phyloP scores from a whole-genome alignment of 1,140 invertebrate genomes.

The Drosophila pallidifrons region DNA sequence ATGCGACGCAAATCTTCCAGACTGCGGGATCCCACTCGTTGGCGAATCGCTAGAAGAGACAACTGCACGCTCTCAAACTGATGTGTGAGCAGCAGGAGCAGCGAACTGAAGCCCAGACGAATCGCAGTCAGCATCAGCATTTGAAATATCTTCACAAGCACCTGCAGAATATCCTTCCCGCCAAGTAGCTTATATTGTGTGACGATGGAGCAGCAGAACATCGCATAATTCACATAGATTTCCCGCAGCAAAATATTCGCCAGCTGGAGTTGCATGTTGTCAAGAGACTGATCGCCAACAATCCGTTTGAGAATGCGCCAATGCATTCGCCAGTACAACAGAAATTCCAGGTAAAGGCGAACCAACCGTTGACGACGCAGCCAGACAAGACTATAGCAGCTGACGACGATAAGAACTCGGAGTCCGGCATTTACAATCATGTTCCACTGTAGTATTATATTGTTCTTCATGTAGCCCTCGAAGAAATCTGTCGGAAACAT shows the following conservation, averaged over 20 bases:
- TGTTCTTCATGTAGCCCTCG: conserved; percentile 50
- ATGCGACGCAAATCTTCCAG: conserved; percentile 24
- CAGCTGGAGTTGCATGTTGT: conserved; percentile 17
- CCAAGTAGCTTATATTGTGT: conserved; percentile 49
- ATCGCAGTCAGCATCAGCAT: conserved; percentile 22
- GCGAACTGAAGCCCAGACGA: conserved; percentile 25
- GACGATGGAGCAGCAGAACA: conserved; percentile 14
- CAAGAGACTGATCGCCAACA: conserved; percentile 6
- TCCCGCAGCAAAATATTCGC: conserved; percentile 1
- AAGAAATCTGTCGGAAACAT: conserved; percentile 20
- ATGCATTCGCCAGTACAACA: conserved; percentile 24
- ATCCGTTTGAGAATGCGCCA: conserved; percentile 1
- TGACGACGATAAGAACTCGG: conserved; percentile 1
- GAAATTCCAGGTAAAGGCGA: conserved; percentile 34
- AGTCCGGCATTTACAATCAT: conserved; percentile 9
- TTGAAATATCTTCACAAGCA: background rate
- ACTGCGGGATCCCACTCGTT: background rate
- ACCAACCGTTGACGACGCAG: conserved; percentile 36
- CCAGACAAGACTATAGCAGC: conserved; percentile 52
- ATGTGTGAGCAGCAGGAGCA: conserved; percentile 46
- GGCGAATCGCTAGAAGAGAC: conserved; percentile 25
- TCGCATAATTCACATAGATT: conserved; percentile 26
- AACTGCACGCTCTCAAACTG: conserved; percentile 56
- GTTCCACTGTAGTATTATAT: conserved; percentile 53
- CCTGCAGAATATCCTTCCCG: background rate